A percentile compares a stretch with the other conserved stretches of the same genome.
phyloP scores from a whole-genome alignment of 2,888 invertebrate species.

The Dicycla oo region DNA sequence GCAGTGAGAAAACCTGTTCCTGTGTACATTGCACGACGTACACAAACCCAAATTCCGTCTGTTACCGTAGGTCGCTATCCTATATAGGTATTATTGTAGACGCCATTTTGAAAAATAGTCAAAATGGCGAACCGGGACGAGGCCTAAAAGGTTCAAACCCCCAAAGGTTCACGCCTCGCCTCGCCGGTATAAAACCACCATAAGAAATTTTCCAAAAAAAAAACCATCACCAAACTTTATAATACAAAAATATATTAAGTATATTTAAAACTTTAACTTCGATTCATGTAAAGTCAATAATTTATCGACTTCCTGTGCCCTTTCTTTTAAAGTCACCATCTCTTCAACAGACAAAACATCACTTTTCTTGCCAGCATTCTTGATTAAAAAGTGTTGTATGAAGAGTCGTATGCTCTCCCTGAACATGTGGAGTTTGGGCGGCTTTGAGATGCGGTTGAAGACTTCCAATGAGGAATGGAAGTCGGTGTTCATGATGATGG shows the following conservation, averaged over 20 bases:
- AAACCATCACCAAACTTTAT: not conserved
- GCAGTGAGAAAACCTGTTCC: no score
- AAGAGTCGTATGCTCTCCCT: constrained; percentile 96
- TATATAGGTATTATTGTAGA: no score
- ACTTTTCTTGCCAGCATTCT: constrained; percentile 89
- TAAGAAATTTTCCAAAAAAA: no score
- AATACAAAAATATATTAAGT: not conserved
- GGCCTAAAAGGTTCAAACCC: no score
- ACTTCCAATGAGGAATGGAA: constrained; percentile 91
- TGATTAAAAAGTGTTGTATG: constrained; percentile 96
- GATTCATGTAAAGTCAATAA: constrained; percentile 90
- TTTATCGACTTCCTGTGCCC: constrained; percentile 92
- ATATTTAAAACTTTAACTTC: constrained; percentile 79
- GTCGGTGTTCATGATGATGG: constrained; percentile 93
- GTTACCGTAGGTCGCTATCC: no score
- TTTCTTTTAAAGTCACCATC: constrained; percentile 82
- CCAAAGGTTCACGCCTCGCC: no score
- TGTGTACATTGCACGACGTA: no score
- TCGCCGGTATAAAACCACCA: no score
- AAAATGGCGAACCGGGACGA: no score
- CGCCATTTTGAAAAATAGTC: no score
- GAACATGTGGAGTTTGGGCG: constrained; percentile 94
- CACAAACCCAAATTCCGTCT: no score
- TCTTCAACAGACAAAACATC: constrained; percentile 77
- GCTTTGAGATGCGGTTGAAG: constrained; percentile 93